Conservation (phyloP, 2,888 invertebrate species). For the Drosophila prostipennis region DNA sequence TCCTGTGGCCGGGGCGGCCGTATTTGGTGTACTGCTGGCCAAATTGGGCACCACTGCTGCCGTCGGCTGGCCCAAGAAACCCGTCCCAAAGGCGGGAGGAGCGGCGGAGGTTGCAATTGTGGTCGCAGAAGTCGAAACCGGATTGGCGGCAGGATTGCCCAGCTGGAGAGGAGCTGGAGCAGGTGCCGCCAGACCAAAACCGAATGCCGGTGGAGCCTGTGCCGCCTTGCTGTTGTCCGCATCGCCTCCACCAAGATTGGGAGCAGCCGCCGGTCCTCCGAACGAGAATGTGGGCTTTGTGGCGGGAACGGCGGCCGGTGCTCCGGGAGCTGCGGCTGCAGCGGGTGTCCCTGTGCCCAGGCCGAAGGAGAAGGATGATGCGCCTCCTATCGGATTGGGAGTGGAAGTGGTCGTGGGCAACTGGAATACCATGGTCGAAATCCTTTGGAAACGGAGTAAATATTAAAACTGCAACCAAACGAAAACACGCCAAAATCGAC, state of each 20-base stretch:
- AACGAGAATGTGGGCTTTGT: slow-evolving; percentile 62
- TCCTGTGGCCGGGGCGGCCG: slow-evolving; percentile 31
- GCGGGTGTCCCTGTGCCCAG: slow-evolving; percentile 52
- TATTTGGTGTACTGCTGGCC: slow-evolving; percentile 30
- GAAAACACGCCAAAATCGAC: slow-evolving; percentile 6
- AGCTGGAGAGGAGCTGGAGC: slow-evolving; percentile 25
- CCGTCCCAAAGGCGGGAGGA: slow-evolving; percentile 49
- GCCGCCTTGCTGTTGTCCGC: slow-evolving; percentile 56
- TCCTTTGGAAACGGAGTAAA: slow-evolving; percentile 4
- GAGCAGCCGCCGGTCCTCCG: slow-evolving; percentile 28
- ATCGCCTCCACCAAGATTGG: slow-evolving; percentile 73
- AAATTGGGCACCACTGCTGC: slow-evolving; percentile 29
- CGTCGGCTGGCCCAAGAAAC: slow-evolving; percentile 54
- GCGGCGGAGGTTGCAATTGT: slow-evolving; percentile 33
- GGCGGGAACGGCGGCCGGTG: slow-evolving; percentile 51
- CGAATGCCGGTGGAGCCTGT: slow-evolving; percentile 63
- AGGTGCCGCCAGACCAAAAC: slow-evolving; percentile 52
- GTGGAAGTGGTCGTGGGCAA: slow-evolving; percentile 72
- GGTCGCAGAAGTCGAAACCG: slow-evolving; percentile 35
- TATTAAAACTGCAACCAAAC: slow-evolving; percentile 22
- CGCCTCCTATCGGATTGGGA: slow-evolving; percentile 40
- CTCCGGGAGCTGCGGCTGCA: slow-evolving; percentile 42
- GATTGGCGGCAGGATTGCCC: slow-evolving; percentile 30
- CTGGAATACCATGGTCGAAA: slow-evolving; percentile 61
- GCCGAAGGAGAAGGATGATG: slow-evolving; percentile 62